phyloP scores from a whole-genome alignment of 2,113 vertebrate genomes.

The Synchiropus splendidus region DNA sequence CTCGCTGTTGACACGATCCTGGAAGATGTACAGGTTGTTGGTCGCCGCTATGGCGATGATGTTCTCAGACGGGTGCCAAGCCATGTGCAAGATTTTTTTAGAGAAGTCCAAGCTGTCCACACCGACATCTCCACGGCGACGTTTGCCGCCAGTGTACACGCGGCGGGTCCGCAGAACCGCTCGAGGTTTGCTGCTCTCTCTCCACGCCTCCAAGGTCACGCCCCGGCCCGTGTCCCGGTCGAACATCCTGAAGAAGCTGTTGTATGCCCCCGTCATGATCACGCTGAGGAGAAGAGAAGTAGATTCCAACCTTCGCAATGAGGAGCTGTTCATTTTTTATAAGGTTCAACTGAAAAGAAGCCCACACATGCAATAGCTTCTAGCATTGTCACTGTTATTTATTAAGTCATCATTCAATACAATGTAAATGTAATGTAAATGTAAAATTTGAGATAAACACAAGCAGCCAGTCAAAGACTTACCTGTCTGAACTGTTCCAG shows the following conservation, averaged over 20 bases:
- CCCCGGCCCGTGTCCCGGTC: slow-evolving; percentile 92
- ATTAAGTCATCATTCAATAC: too few species aligned
- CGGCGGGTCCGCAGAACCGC: slow-evolving; percentile 86
- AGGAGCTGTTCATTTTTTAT: too few species aligned
- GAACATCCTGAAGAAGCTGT: slow-evolving; percentile 97
- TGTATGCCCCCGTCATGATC: slow-evolving; percentile 97
- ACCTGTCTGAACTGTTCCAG: slow-evolving; percentile 73
- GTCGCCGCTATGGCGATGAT: slow-evolving; percentile 97
- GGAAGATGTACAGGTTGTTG: slow-evolving; percentile 99
- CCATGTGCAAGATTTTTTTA: slow-evolving; percentile 96
- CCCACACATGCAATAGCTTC: too few species aligned
- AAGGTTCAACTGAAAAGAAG: too few species aligned
- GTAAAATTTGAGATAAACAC: too few species aligned
- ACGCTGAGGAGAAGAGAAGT: slow-evolving; percentile 65
- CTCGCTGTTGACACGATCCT: slow-evolving; percentile 90
- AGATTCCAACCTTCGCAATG: too few species aligned
- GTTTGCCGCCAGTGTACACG: slow-evolving; percentile 82
- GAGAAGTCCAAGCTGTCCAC: slow-evolving; percentile 98
- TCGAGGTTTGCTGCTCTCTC: slow-evolving; percentile 89
- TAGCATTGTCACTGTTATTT: too few species aligned
- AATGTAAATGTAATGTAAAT: too few species aligned
- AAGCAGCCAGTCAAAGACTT: slow-evolving; percentile 1
- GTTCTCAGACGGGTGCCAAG: slow-evolving; percentile 94
- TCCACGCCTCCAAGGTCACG: slow-evolving; percentile 88
- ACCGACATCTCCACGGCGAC: slow-evolving; percentile 87